Evolutionary conservation across 2,888 invertebrate species (phyloP).

Genomic region (Belgica antarctica): DNA sequence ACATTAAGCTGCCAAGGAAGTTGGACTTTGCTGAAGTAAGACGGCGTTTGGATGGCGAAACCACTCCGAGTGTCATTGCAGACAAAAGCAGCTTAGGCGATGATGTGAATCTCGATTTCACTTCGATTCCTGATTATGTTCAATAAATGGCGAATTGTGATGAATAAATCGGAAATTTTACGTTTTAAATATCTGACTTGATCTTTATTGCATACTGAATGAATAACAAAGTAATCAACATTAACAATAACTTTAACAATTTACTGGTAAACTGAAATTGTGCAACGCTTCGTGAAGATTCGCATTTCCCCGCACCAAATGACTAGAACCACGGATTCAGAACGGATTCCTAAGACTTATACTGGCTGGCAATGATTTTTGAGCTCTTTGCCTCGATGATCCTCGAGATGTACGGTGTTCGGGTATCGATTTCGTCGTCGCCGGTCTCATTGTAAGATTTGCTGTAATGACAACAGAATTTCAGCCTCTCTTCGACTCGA

Average conservation of each 20-base stretch:
- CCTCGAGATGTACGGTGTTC: conserved; percentile 44
- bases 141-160: background rate
- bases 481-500: conserved; percentile 8
- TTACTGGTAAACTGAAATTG: background rate
- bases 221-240: background rate
- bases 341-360: conserved; percentile 8
- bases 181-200: conserved; percentile 8
- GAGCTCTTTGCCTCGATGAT: conserved; percentile 44
- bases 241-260: background rate
- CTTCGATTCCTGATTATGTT: background rate
- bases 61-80: background rate
- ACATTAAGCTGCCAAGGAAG: conserved; percentile 7
- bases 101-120: too few relatives aligned
- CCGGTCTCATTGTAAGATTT: conserved; percentile 5
- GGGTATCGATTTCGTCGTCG: conserved; percentile 43
- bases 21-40: conserved; percentile 7
- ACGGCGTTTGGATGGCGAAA: background rate
- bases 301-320: background rate
- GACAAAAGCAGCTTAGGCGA: background rate
- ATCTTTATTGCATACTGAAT: background rate
- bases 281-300: conserved; percentile 1
- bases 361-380: conserved; percentile 37
- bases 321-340: conserved; percentile 6
- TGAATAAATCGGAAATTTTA: background rate
- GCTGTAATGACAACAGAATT: background rate